These are phyloP conservation scores for Actinemys pallida DNA, from an alignment of 2,113 vertebrate genomes.

Conservation along the genomic window DNA sequence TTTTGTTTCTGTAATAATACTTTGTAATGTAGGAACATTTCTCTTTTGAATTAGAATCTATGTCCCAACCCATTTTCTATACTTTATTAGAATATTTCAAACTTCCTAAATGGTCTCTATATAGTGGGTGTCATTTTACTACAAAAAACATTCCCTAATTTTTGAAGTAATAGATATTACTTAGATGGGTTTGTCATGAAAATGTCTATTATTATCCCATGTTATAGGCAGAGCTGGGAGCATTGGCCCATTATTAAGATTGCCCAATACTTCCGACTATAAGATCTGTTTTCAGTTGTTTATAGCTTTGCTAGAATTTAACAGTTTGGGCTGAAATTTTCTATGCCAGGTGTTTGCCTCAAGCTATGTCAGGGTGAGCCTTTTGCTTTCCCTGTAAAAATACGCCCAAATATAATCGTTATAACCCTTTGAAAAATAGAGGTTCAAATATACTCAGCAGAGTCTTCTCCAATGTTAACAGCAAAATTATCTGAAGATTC, in stretches of 20 bases:
- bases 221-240: no score
- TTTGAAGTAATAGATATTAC: background rate
- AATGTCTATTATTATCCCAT: background rate
- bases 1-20: background rate
- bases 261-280: background rate
- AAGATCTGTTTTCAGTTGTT: background rate
- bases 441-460: background rate
- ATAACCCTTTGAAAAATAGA: background rate
- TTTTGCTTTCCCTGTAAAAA: background rate
- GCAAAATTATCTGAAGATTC: background rate
- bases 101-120: background rate
- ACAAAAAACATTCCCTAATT: background rate
- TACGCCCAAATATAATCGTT: background rate
- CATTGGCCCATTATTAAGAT: background rate
- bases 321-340: background rate
- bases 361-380: background rate
- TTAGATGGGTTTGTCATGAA: background rate
- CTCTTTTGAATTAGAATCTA: background rate
- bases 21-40: background rate
- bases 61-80: background rate
- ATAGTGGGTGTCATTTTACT: background rate
- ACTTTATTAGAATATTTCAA: background rate
- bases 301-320: background rate
- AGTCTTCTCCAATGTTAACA: background rate
- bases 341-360: background rate